Percentiles rank a stretch among this genome's conserved stretches.
Evolutionary conservation across 2,888 invertebrate genomes (phyloP).

Genomic region (Drosophila hawaiiensis): DNA sequence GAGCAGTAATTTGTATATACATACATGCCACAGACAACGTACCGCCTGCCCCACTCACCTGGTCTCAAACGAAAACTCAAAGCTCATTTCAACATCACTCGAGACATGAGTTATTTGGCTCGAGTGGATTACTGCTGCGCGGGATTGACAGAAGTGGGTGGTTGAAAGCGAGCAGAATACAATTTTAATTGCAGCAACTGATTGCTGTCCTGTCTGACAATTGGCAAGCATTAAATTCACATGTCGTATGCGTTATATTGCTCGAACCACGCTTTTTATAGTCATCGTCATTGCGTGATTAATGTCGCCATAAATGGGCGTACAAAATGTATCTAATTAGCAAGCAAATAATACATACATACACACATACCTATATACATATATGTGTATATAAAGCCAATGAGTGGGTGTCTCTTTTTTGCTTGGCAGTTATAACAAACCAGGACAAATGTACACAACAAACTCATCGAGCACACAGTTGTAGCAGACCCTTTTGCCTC

Average conservation of each 20-base stretch:
- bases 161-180: conserved; percentile 8
- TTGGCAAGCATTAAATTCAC: conserved; percentile 55
- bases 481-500: conserved; percentile 6
- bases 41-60: conserved; percentile 31
- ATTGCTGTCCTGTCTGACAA: conserved; percentile 44
- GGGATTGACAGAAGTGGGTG: conserved; percentile 11
- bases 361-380: neutral
- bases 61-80: conserved; percentile 59
- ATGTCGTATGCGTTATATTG: conserved; percentile 37
- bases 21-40: neutral
- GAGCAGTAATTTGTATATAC: conserved; percentile 30
- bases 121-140: conserved; percentile 57
- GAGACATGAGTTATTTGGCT: conserved; percentile 77
- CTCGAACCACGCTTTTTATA: neutral
- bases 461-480: conserved; percentile 2
- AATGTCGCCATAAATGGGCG: conserved; percentile 16
- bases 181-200: conserved; percentile 53
- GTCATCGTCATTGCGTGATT: conserved; percentile 4
- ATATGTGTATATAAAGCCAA: conserved; percentile 6
- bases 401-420: conserved; percentile 28
- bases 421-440: conserved; percentile 58
- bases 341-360: conserved; percentile 46
- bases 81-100: conserved; percentile 80
- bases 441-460: conserved; percentile 35
- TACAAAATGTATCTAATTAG: conserved; percentile 46